These are phyloP conservation scores for Pseudachorutes palmiensis DNA, from an alignment of 1,140 invertebrate genomes.

Conservation along the genomic window DNA sequence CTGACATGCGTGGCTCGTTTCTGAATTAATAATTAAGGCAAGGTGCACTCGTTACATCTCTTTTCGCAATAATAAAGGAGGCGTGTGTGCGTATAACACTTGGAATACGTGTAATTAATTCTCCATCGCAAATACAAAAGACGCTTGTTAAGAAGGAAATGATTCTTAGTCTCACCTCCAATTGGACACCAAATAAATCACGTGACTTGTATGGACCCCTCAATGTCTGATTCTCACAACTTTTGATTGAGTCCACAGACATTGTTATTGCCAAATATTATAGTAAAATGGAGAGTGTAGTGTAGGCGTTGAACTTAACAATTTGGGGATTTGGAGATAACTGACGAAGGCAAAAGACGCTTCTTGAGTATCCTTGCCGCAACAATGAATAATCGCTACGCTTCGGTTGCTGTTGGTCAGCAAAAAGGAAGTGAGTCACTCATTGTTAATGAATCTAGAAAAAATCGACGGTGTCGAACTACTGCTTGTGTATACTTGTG, in stretches of 20 bases:
- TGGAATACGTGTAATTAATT: not conserved
- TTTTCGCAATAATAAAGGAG: not conserved
- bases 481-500: not conserved
- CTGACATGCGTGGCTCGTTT: too few species aligned
- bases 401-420: slow-evolving; percentile 2
- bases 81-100: not conserved
- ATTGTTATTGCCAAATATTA: not conserved
- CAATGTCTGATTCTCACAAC: slow-evolving; percentile 26
- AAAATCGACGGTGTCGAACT: not conserved
- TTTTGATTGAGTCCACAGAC: slow-evolving; percentile 25
- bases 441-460: not conserved
- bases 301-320: not conserved
- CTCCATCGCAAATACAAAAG: not conserved
- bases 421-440: not conserved
- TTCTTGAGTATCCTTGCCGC: not conserved
- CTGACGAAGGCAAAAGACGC: not conserved
- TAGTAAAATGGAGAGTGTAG: not conserved
- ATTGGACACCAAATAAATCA: slow-evolving; percentile 37
- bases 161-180: slow-evolving; percentile 28
- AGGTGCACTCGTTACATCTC: too few species aligned
- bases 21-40: too few species aligned
- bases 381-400: not conserved
- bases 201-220: slow-evolving; percentile 34
- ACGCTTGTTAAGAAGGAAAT: not conserved
- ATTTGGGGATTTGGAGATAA: not conserved